A percentile compares a stretch with the other conserved stretches of the same genome.
Conservation (phyloP, 2,797 vertebrate species). For the Enteromius fasciolatus region DNA sequence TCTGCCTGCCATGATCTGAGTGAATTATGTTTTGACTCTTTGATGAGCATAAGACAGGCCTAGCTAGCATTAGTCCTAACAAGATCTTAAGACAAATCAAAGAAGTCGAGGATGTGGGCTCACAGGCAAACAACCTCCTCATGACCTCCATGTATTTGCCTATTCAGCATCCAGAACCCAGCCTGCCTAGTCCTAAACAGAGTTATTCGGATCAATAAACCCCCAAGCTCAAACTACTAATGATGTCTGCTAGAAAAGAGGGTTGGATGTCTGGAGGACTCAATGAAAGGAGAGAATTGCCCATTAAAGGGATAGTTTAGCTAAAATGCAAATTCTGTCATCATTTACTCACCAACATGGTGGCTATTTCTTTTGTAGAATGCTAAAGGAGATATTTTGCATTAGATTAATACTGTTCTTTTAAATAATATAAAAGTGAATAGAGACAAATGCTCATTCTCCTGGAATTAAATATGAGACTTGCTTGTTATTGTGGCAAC, state of each 20-base stretch:
- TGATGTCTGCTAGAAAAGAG: slow-evolving; percentile 66
- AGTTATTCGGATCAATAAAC: slow-evolving; percentile 74
- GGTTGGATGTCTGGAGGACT: slow-evolving; percentile 13
- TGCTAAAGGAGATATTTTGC: background rate
- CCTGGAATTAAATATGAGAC: background rate
- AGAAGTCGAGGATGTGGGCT: slow-evolving; percentile 57
- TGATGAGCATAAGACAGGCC: slow-evolving; percentile 34
- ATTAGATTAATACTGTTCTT: background rate
- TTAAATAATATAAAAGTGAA: background rate
- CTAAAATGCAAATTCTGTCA: background rate
- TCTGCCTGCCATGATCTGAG: slow-evolving; percentile 20
- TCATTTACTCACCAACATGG: background rate
- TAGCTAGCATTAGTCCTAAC: slow-evolving; percentile 60
- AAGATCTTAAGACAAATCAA: slow-evolving; percentile 58
- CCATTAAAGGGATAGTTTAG: background rate
- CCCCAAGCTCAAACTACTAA: slow-evolving; percentile 68
- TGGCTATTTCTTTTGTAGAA: background rate
- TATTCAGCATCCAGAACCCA: slow-evolving; percentile 45
- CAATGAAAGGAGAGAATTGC: background rate
- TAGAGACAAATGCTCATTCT: background rate
- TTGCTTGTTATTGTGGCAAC: background rate
- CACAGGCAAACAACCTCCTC: slow-evolving; percentile 49
- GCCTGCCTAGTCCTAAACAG: slow-evolving; percentile 67
- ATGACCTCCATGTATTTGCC: slow-evolving; percentile 37
- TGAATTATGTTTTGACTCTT: slow-evolving; percentile 33